Evolutionary conservation across 1,140 invertebrate genomes (phyloP), one percentile per base, ranked within the genome.

Genomic region (Drosophila triauraria): DNA sequence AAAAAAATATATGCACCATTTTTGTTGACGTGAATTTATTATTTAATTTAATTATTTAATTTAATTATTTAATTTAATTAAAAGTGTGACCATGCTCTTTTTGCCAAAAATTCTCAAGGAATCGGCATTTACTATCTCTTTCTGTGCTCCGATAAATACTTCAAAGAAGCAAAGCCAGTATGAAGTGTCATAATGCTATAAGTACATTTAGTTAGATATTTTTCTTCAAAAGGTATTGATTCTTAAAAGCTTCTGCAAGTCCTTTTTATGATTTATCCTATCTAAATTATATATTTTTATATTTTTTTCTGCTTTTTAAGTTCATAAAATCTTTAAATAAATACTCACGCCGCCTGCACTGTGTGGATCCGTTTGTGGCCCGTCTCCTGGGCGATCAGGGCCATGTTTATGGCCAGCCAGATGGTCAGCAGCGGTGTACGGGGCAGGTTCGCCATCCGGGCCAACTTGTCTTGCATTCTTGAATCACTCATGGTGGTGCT

Each of bases 341-440:
- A 32, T 75, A 93, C 91, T 92, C 80, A 93, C 92, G 92, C 91
- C 67, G 92, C 90, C 76, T 93, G 80, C 44, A 92, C 92, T 84
- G 82, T 78, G 80, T 78, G 77, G 67, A 80, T 80, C 67, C 81
- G 72, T 74, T 79, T 91, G 54, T 82, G 79, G 51, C 77, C 83
- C 75, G 88, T 90, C 71, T 92, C 87, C 80, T 93, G 92, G 54
- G 86, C 75, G 44, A 92, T 82, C 61, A 93, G 75, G 51, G 92
- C 92, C 78, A 93, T 77, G 50, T 92, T 93, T 27, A 93, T 82
- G 60, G 92, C 88, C 75, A 93, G 80, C 92, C 92, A 93, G 54
- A 93, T 91, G 58, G 92, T 93, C 32, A 93, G 76, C 57, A 93
- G 75, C n/a, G 84, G 85, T 12, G 80, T 84, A 35, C 80, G 87